Base-by-base conservation (phyloP, 2,888 invertebrate genomes). In the Ectemnius cavifrons region DNA sequence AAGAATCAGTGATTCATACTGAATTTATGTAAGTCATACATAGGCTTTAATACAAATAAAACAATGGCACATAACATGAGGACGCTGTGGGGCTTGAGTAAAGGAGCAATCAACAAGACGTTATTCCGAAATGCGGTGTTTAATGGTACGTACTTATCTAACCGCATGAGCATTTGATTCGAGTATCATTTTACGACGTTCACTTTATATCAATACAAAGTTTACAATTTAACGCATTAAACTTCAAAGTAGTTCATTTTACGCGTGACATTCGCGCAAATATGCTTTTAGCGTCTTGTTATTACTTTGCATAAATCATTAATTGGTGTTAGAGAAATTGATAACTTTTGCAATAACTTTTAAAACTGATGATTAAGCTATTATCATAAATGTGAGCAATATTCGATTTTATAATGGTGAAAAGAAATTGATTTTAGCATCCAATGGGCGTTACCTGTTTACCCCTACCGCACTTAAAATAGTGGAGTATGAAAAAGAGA, bases 401-500 rank as follows among this genome's bases (percentile, higher is more conserved):
- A 37, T 6, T 37, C 1, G 5, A 37, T 37, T 37, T 37, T 1
- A 37, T 37, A 11, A 37, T 37, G 4, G 2, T 14, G 8, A 52
- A 52, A 5, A 14, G 1, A 52, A 16, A 16, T 52, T 52, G 1
- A 4, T 52, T 52, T n/a, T 16, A 52, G 52, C n/a, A 16, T 16
- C 16, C 5, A 52, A 14, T 16, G n/a, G n/a, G n/a, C 52, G 52
- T 16, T 52, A 52, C 13, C 1, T 52, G 16, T 52, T 4, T 16
- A 52, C 52, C 2, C n/a, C 14, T 2, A 8, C n/a, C 8, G 52
- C 16, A 52, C 16, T 52, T 1, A 52, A 52, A 52, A 16, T 52
- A 4, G 52, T 11, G 4, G 52, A 52, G 5, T 96, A 94, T 88
- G 86, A 92, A 46, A 88, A 91, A 57, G 87, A 92, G 27, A 92